These are phyloP conservation scores for Hapalemur alaotrensis DNA, from an alignment of 2,797 vertebrate genomes.

Conservation along the genomic window DNA sequence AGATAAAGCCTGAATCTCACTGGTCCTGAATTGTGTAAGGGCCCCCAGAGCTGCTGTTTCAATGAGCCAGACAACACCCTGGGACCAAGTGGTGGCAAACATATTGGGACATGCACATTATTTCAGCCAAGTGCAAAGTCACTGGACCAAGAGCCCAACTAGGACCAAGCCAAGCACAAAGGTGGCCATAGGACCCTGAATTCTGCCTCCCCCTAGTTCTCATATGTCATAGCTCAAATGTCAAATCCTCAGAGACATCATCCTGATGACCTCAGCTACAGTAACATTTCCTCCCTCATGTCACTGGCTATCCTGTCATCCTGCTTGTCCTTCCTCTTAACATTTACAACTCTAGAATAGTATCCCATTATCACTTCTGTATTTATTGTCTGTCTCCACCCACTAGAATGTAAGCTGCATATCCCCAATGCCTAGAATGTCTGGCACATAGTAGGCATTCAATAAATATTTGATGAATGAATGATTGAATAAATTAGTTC, in stretches of 20 bases:
- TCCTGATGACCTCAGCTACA: not conserved
- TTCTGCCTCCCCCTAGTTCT: not conserved
- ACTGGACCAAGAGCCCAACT: not conserved
- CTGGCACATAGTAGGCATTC: slow-evolving; percentile 47
- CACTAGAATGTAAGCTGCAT: not conserved
- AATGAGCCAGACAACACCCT: not conserved
- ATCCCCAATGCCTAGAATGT: not conserved
- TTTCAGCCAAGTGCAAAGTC: not conserved
- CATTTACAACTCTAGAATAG: not conserved
- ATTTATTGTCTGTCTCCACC: not conserved
- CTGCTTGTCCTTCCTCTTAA: not conserved
- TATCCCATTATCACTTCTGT: not conserved
- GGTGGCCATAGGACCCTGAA: not conserved
- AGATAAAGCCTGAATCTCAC: not conserved
- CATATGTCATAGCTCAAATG: not conserved
- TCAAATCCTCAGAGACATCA: not conserved
- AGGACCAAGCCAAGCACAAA: not conserved
- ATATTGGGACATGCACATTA: not conserved
- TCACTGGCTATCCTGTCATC: not conserved
- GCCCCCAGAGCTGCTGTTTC: not conserved
- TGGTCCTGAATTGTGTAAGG: not conserved
- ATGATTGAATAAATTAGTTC: slow-evolving; percentile 22
- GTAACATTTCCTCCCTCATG: not conserved
- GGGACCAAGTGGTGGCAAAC: not conserved
- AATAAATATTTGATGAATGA: slow-evolving; percentile 56